Evolutionary conservation across 2,113 vertebrate genomes (phyloP).

Genomic region (Neoarius graeffei): DNA sequence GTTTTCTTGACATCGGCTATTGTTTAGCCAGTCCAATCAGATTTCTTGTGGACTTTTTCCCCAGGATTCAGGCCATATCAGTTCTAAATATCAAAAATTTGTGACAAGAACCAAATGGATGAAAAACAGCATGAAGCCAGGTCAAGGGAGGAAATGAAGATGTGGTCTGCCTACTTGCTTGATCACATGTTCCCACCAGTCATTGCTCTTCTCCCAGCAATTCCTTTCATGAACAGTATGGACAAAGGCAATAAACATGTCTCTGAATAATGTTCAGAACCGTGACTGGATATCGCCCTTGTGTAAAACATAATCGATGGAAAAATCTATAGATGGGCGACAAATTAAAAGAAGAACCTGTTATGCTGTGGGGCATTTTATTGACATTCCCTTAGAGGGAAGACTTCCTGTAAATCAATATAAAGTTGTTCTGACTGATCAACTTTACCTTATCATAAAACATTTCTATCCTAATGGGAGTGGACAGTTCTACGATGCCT

Average conservation of each 20-base stretch:
- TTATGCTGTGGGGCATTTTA: not conserved
- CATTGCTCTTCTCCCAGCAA: not conserved
- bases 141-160: not conserved
- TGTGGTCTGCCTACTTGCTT: not conserved
- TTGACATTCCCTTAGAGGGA: not conserved
- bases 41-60: not conserved
- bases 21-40: not conserved
- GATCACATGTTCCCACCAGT: not conserved
- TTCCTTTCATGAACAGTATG: not conserved
- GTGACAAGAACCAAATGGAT: not conserved
- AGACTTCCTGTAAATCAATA: constrained; percentile 18
- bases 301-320: not conserved
- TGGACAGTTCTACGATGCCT: not conserved
- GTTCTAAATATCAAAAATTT: not conserved
- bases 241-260: constrained; percentile 15
- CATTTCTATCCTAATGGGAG: not conserved
- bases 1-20: not conserved
- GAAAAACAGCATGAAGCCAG: not conserved
- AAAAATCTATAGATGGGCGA: constrained; percentile 11
- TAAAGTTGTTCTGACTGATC: not conserved
- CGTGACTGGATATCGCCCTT: not conserved
- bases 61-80: not conserved
- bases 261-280: not conserved
- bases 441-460: not conserved
- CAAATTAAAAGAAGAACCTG: not conserved